These are phyloP conservation scores for Aulostomus chinensis DNA, from an alignment of 2,797 vertebrate species.

Conservation along the genomic window DNA sequence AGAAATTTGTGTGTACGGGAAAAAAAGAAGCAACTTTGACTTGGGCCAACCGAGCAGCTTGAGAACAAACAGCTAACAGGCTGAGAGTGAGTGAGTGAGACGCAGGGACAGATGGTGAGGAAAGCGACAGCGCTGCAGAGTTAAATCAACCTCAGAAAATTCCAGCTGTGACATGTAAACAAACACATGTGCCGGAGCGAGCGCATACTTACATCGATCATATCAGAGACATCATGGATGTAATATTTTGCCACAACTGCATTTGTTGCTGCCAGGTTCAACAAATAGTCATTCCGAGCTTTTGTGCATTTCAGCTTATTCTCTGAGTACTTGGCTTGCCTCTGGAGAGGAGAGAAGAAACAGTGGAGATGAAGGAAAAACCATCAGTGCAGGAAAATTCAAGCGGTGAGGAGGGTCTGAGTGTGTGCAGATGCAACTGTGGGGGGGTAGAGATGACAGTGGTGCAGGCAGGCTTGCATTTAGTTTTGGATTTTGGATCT, in stretches of 20 bases:
- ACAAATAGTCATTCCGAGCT: slow-evolving; percentile 95
- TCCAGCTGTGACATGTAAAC: slow-evolving; percentile 61
- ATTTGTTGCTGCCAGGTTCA: slow-evolving; percentile 96
- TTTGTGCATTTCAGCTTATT: slow-evolving; percentile 99
- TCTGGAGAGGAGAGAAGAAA: slow-evolving; percentile 78
- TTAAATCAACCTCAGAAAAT: slow-evolving; percentile 56
- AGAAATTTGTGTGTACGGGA: slow-evolving; percentile 23
- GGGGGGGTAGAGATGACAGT: slow-evolving; percentile 20
- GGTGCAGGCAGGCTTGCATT: slow-evolving; percentile 14
- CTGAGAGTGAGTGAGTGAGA: slow-evolving; percentile 41
- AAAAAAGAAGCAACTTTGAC: slow-evolving; percentile 29
- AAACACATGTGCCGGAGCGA: slow-evolving; percentile 46
- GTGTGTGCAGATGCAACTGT: slow-evolving; percentile 17
- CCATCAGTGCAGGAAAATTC: slow-evolving; percentile 28
- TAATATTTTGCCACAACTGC: slow-evolving; percentile 97
- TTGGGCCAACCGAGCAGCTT: slow-evolving; percentile 43
- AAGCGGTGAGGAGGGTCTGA: slow-evolving; percentile 10
- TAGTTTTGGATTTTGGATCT: slow-evolving; percentile 11
- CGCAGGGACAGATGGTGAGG: slow-evolving; percentile 62
- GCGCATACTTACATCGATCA: slow-evolving; percentile 92
- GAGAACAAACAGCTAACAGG: slow-evolving; percentile 57
- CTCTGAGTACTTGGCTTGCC: slow-evolving; percentile 98
- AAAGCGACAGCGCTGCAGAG: slow-evolving; percentile 45
- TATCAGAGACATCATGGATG: slow-evolving; percentile 97
- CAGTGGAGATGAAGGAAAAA: slow-evolving; percentile 33